Evolutionary conservation across 2,113 vertebrate species (phyloP), one percentile per base, ranked within the genome.

Genomic region (Sylvia atricapilla): DNA sequence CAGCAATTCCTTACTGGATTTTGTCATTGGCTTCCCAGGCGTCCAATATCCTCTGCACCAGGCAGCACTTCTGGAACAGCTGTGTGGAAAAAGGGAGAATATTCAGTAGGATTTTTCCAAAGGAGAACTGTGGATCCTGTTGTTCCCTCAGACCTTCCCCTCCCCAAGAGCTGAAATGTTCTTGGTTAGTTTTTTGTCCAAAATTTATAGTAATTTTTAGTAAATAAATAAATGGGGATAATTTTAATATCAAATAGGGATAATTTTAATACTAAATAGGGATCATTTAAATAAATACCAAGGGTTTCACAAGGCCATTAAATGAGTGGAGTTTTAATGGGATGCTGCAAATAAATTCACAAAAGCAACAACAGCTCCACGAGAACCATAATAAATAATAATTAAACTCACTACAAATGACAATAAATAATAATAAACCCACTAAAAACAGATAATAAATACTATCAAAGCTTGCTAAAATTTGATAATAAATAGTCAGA

Each of bases 21-120:
- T 98, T 98, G 96, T 99, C 99, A 7, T 99, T 99, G 95, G 99
- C 98, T 95, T 99, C 99, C 99, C 99, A 99, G 90, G 99, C 99
- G 19, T 99, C 98, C 86, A 99, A 90, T 97, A 99, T 99, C 97
- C 99, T 99, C 88, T 99, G 99, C 66, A 99, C 98, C 91, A 99
- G 92, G 76, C 97, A 98, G 97, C 99, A 99, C 74, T 98, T 98
- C 98, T 99, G 99, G 97, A 99, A 99, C 64, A 99, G 98, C 99
- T 99, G 86, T 9, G 46, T 64, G 39, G 3, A 1, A 9, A 39
- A 39, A 41, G 13, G 23, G 44, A 78, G 6, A 39, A 79, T 2
- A 28, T 9, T 62, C 84, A 39, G 8, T 10, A 37, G 37, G 84
- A 1, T n/a, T 18, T 39, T 85, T 35, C 59, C 59, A 30, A 6